A percentile compares a stretch with the other conserved stretches of the same genome.
These are phyloP conservation scores for Periophthalmodon schlosseri DNA, from an alignment of 2,113 vertebrate genomes.

Conservation along the genomic window DNA sequence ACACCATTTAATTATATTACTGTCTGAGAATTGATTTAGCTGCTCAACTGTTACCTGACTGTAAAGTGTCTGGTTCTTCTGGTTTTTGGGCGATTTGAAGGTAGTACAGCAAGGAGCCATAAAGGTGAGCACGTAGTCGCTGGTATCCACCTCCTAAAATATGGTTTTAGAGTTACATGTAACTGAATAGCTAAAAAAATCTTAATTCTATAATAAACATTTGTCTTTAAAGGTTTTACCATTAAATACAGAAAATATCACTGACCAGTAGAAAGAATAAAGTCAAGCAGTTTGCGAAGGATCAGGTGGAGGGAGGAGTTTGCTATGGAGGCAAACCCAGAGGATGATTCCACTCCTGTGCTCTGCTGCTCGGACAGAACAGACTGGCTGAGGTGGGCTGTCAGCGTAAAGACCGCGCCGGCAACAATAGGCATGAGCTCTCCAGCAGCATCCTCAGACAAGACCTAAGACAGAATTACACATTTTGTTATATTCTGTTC, in stretches of 20 bases:
- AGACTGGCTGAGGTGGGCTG: slow-evolving; percentile 92
- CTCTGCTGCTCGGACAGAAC: slow-evolving; percentile 91
- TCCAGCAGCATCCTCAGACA: slow-evolving; percentile 92
- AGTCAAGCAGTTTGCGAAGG: slow-evolving; percentile 93
- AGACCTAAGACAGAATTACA: slow-evolving; percentile 75
- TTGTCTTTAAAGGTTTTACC: background rate
- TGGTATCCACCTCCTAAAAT: slow-evolving; percentile 93
- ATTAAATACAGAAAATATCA: background rate
- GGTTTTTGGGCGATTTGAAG: slow-evolving; percentile 97
- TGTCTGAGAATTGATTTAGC: background rate
- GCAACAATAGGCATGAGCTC: slow-evolving; percentile 96
- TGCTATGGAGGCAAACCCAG: slow-evolving; percentile 90
- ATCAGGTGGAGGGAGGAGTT: slow-evolving; percentile 97
- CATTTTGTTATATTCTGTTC: background rate
- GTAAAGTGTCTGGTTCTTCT: slow-evolving; percentile 94
- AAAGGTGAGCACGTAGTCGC: slow-evolving; percentile 91
- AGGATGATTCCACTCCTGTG: slow-evolving; percentile 74
- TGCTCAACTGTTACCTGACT: slow-evolving; percentile 82
- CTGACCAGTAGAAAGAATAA: slow-evolving; percentile 94
- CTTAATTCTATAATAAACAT: background rate
- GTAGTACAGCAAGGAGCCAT: slow-evolving; percentile 94
- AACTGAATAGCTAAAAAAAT: background rate
- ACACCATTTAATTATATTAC: background rate
- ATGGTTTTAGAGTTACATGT: background rate
- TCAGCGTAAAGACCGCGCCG: slow-evolving; percentile 94